Conservation (phyloP, 2,888 invertebrate genomes). For the Arctia plantaginis region DNA sequence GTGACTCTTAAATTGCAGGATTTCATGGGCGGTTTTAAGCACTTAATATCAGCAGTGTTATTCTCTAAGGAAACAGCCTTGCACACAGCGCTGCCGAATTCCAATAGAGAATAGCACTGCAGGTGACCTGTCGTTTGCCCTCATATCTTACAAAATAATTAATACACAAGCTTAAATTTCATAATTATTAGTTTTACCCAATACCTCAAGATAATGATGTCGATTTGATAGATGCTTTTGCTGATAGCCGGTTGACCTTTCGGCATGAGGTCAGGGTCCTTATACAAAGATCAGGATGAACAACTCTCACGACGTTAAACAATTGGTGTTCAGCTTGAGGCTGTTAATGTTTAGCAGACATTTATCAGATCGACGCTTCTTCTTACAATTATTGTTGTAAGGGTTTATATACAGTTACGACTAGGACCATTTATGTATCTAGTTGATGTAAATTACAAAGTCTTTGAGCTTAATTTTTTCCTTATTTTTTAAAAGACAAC, state of each 20-base stretch:
- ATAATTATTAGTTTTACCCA: background rate
- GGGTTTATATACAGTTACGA: background rate
- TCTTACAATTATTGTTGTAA: conserved; percentile 49
- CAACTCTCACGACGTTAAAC: conserved; percentile 35
- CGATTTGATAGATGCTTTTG: conserved; percentile 3
- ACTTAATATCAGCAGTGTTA: too few relatives aligned
- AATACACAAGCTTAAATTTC: background rate
- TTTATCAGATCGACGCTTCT: conserved; percentile 52
- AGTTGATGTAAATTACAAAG: background rate
- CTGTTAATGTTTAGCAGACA: conserved; percentile 53
- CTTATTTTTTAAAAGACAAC: too few relatives aligned
- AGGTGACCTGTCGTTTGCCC: background rate
- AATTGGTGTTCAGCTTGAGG: conserved; percentile 46
- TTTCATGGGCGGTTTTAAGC: too few relatives aligned
- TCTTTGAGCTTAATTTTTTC: background rate
- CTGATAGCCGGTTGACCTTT: conserved; percentile 18
- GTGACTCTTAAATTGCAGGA: too few relatives aligned
- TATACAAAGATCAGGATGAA: conserved; percentile 34
- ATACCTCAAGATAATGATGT: conserved; percentile 8
- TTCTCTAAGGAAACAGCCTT: too few relatives aligned
- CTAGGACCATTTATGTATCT: background rate
- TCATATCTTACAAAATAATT: background rate
- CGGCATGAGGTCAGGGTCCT: conserved; percentile 36
- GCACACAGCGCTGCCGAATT: too few relatives aligned
- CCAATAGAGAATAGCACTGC: too few relatives aligned